These are phyloP conservation scores for Dicranocentrus wangi DNA, from an alignment of 2,888 invertebrate genomes.

Conservation along the genomic window DNA sequence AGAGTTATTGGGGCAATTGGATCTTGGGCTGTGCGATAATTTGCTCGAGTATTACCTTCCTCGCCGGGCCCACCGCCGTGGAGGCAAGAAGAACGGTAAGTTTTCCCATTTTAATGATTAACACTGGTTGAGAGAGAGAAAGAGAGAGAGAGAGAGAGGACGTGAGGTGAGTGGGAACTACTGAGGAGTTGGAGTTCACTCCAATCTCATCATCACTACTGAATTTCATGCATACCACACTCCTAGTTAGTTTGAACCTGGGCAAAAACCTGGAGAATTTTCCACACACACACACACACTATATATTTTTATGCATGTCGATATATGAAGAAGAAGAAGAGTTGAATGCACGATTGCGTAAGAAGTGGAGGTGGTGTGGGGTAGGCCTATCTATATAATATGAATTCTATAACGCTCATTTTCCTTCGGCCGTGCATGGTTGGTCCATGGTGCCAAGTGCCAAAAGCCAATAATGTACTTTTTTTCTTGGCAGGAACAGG, in stretches of 20 bases:
- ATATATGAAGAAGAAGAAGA: no score
- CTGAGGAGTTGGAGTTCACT: no score
- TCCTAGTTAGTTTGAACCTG: no score
- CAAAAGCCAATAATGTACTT: slow-evolving; percentile 51
- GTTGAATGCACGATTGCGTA: no score
- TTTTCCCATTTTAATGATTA: slow-evolving; percentile 59
- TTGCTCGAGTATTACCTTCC: slow-evolving; percentile 51
- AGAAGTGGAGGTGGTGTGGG: no score
- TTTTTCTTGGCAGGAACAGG: slow-evolving; percentile 49
- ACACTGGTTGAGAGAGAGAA: slow-evolving; percentile 59
- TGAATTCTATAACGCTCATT: no score
- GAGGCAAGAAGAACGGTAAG: slow-evolving; percentile 57
- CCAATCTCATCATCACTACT: slow-evolving; percentile 36
- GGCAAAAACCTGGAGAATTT: no score
- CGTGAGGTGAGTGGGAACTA: slow-evolving; percentile 58
- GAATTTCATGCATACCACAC: slow-evolving; percentile 37
- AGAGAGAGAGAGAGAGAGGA: no score
- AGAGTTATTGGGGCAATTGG: slow-evolving; percentile 63
- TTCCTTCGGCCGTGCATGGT: not conserved
- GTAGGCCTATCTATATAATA: no score
- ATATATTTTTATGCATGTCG: no score
- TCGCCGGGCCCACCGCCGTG: slow-evolving; percentile 38
- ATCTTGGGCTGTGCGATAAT: slow-evolving; percentile 51
- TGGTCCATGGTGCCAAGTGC: slow-evolving; percentile 28
- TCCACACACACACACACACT: no score